phyloP scores from a whole-genome alignment of 2,888 invertebrate species.

The Parnassius smintheus region DNA sequence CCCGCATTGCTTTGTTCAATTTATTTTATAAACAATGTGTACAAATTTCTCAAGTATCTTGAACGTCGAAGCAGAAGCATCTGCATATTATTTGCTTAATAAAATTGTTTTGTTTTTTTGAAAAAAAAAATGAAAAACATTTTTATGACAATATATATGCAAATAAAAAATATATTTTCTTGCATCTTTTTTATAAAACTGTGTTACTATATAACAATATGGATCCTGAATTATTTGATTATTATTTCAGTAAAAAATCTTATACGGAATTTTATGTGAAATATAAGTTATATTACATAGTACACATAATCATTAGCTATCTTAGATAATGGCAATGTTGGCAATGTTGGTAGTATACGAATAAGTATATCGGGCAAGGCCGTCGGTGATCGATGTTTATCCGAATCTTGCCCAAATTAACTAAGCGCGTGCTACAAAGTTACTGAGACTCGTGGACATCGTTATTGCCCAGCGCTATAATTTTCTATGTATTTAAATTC shows the following conservation, averaged over 20 bases:
- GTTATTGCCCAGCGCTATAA: conserved; percentile 50
- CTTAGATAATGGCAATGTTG: conserved; percentile 28
- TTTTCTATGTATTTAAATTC: conserved; percentile 63
- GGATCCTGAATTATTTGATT: no score
- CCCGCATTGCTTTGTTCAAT: conserved; percentile 18
- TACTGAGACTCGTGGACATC: conserved; percentile 11
- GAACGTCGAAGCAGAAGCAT: conserved; percentile 1
- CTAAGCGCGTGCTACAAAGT: conserved; percentile 32
- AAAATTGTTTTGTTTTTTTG: no score
- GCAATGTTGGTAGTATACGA: conserved; percentile 35
- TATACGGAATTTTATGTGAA: no score
- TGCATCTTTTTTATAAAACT: no score
- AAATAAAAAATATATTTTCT: no score
- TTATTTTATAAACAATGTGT: conserved; percentile 44
- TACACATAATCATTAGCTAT: no score
- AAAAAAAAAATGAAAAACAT: no score
- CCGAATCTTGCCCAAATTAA: conserved; percentile 60
- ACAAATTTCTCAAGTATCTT: conserved; percentile 58
- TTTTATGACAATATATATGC: no score
- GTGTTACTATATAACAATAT: no score
- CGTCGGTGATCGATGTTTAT: conserved; percentile 61
- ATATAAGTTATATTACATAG: no score
- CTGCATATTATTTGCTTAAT: background rate
- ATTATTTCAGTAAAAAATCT: no score
- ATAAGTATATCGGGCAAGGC: conserved; percentile 75